These are phyloP conservation scores for Acanthosoma haemorrhoidale DNA, from an alignment of 2,888 invertebrate species.

Conservation along the genomic window DNA sequence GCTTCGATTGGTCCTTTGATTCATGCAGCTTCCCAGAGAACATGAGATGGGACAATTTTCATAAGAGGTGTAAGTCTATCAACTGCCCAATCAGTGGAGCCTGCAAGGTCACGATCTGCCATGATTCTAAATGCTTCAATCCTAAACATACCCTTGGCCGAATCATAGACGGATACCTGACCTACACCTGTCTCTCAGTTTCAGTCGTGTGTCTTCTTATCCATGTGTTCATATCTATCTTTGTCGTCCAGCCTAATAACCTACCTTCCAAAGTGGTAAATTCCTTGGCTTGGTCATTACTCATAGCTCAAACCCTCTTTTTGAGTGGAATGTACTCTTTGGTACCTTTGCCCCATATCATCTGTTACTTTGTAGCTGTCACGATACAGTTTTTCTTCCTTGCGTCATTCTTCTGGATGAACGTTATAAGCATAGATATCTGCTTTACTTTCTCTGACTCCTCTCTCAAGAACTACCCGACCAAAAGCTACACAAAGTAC, in stretches of 20 bases:
- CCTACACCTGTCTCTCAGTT: background rate
- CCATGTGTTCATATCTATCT: slow-evolving; percentile 20
- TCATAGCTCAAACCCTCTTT: slow-evolving; percentile 28
- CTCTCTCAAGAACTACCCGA: background rate
- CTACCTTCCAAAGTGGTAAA: slow-evolving; percentile 27
- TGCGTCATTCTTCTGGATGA: slow-evolving; percentile 33
- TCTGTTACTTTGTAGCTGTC: slow-evolving; percentile 20
- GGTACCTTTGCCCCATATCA: background rate
- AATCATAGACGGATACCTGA: slow-evolving; percentile 28
- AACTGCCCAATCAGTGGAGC: background rate
- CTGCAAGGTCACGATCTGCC: background rate
- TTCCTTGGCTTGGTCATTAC: slow-evolving; percentile 24
- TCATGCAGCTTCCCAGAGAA: slow-evolving; percentile 25
- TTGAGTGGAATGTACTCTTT: slow-evolving; percentile 22
- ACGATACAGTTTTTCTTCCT: slow-evolving; percentile 29
- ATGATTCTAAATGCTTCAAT: background rate
- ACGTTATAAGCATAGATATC: slow-evolving; percentile 31
- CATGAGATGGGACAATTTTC: slow-evolving; percentile 26
- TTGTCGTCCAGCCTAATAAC: slow-evolving; percentile 13
- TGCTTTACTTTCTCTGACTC: slow-evolving; percentile 31
- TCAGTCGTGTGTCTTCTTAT: slow-evolving; percentile 26
- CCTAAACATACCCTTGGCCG: background rate
- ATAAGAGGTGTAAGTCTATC: background rate
- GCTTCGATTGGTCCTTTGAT: slow-evolving; percentile 22
- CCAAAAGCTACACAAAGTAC: slow-evolving; percentile 16